phyloP scores from a whole-genome alignment of 2,113 vertebrate species.

The Chaetorhynchus papuensis region DNA sequence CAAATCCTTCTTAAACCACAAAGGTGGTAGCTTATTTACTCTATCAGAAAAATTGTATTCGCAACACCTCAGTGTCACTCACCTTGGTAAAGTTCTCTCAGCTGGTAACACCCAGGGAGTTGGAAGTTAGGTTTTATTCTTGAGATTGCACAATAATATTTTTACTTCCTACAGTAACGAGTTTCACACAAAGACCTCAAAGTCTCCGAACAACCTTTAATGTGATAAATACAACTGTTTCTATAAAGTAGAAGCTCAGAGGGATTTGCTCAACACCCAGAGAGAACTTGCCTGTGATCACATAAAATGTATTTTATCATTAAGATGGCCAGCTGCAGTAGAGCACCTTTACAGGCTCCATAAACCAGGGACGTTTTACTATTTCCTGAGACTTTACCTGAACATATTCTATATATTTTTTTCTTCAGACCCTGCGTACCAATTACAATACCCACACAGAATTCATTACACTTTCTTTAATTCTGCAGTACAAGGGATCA shows the following conservation, averaged over 20 bases:
- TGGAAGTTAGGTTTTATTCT: neutral
- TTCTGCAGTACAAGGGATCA: neutral
- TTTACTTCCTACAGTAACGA: neutral
- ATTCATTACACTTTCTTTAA: neutral
- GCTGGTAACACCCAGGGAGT: neutral
- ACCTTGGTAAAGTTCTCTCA: neutral
- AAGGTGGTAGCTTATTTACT: neutral
- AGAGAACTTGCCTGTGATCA: neutral
- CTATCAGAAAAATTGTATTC: neutral
- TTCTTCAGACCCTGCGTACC: neutral
- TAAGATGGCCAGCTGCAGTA: neutral
- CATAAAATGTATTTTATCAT: neutral
- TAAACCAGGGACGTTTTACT: neutral
- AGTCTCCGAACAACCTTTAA: neutral
- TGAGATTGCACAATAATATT: neutral
- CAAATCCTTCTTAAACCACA: neutral
- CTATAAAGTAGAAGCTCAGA: neutral
- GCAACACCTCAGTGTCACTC: neutral
- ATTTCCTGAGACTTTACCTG: neutral
- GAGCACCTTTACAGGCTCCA: neutral
- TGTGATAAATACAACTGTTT: neutral
- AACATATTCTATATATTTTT: neutral
- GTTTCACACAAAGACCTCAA: neutral
- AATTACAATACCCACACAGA: neutral
- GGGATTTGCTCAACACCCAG: neutral